These are phyloP conservation scores for Sycophaga agraensis DNA, from an alignment of 1,140 invertebrate genomes.

Conservation along the genomic window DNA sequence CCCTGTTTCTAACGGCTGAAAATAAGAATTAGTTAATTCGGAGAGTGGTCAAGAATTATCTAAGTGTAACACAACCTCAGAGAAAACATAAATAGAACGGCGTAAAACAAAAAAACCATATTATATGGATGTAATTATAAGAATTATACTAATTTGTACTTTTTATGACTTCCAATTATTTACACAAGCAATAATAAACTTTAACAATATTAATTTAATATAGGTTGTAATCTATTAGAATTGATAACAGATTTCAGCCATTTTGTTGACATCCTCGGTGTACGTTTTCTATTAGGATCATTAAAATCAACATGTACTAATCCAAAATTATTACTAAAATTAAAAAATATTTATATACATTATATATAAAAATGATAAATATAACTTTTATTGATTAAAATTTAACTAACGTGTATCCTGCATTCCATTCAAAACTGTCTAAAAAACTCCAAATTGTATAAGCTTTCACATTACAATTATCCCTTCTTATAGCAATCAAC, in stretches of 20 bases:
- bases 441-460: conserved; percentile 76
- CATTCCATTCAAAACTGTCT: conserved; percentile 80
- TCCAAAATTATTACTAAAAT: conserved; percentile 69
- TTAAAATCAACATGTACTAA: conserved; percentile 74
- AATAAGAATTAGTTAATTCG: no score
- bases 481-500: conserved; percentile 30
- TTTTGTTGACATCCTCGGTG: conserved; percentile 68
- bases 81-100: no score
- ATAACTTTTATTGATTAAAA: not conserved
- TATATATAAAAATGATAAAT: conserved; percentile 5
- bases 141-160: no score
- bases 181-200: no score
- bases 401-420: conserved; percentile 65
- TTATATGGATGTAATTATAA: no score
- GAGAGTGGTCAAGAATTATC: no score
- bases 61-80: no score
- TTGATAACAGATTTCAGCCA: conserved; percentile 64
- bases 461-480: conserved; percentile 31
- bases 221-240: no score
- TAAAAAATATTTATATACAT: not conserved
- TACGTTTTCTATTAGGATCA: conserved; percentile 65
- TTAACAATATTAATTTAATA: no score
- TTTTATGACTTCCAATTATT: no score
- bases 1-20: no score
- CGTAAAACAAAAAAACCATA: no score